Evolutionary conservation across 2,888 invertebrate species (phyloP).

Genomic region (Tyria jacobaeae): DNA sequence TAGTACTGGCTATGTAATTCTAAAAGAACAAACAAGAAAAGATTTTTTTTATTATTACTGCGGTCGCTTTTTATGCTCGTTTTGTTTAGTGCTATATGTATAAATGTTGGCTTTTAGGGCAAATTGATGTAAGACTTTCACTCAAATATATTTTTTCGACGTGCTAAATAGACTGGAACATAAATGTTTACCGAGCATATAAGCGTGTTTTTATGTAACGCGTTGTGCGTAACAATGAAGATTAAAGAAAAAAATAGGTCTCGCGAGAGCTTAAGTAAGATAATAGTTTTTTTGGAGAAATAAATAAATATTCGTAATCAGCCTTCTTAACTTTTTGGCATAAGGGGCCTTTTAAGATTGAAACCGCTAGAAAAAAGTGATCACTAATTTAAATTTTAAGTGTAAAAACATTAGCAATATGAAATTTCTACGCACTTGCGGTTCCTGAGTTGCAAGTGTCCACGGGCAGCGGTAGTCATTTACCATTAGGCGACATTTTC

Average conservation of each 20-base stretch:
- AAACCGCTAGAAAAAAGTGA: not conserved
- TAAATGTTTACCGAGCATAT: not conserved
- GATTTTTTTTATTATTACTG: constrained; percentile 18
- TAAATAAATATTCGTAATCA: not conserved
- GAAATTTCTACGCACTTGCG: too few species aligned
- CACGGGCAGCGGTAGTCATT: too few species aligned
- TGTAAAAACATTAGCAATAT: too few species aligned
- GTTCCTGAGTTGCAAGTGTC: too few species aligned
- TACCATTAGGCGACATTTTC: too few species aligned
- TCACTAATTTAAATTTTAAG: not conserved
- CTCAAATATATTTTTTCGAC: not conserved
- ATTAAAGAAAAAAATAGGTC: not conserved
- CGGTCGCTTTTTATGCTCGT: not conserved
- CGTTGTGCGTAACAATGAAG: not conserved
- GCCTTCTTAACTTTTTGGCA: not conserved
- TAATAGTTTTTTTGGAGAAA: constrained; percentile 1
- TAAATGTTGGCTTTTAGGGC: not conserved
- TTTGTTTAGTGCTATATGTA: not conserved
- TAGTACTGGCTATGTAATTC: too few species aligned
- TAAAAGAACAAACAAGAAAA: too few species aligned
- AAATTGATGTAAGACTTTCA: not conserved
- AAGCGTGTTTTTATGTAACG: not conserved
- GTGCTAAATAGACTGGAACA: not conserved
- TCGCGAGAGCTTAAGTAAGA: not conserved
- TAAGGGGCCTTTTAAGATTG: not conserved